Conservation (phyloP, 92 coral and sea anemone genomes). For the Porites rus region DNA sequence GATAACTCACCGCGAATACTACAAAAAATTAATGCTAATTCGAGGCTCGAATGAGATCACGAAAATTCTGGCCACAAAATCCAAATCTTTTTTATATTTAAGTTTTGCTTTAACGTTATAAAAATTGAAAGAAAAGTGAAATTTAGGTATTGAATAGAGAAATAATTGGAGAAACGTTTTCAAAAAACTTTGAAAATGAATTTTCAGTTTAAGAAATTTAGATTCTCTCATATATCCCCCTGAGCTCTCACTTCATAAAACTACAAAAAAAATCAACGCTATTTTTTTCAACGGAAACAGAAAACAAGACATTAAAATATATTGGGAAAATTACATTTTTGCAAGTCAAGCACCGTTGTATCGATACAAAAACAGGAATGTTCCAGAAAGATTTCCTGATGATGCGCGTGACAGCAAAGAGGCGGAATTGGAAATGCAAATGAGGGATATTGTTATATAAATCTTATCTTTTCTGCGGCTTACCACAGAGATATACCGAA, state of each 20-base stretch:
- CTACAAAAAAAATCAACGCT: neutral
- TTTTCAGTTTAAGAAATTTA: neutral
- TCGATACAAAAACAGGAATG: neutral
- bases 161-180: neutral
- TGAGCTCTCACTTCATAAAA: neutral
- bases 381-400: neutral
- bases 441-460: slow-evolving; percentile 7
- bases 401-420: slow-evolving; percentile 15
- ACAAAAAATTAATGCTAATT: neutral
- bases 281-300: neutral
- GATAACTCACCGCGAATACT: neutral
- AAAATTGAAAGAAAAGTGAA: neutral
- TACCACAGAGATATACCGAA: slow-evolving; percentile 27
- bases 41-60: neutral
- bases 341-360: too few species aligned
- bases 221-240: neutral
- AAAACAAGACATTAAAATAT: too few species aligned
- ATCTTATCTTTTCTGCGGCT: slow-evolving; percentile 28
- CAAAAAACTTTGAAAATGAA: neutral
- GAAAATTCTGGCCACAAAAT: neutral
- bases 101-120: too few species aligned
- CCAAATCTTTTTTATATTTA: too few species aligned
- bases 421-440: slow-evolving; percentile 46
- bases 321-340: too few species aligned
- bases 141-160: neutral